Evolutionary conservation across 2,113 vertebrate genomes (phyloP).

Genomic region (Typhlomys cinereus): DNA sequence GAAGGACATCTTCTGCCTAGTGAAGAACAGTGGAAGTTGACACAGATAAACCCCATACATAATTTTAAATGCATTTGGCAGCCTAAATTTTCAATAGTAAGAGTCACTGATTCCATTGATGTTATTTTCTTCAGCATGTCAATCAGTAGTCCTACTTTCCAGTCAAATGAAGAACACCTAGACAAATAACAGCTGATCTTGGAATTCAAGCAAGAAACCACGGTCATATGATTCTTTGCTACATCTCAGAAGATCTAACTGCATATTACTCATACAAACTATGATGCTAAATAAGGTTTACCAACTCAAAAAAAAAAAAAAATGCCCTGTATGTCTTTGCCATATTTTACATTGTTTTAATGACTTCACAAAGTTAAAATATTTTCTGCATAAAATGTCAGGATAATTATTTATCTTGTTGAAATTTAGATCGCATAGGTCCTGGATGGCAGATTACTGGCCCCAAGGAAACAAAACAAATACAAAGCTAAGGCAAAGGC

Average conservation of each 20-base stretch:
- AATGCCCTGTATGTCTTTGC: neutral
- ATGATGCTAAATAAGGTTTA: conserved; percentile 18
- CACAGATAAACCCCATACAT: neutral
- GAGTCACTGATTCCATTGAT: conserved; percentile 26
- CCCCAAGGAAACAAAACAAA: conserved; percentile 80
- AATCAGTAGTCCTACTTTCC: neutral
- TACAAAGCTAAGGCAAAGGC: conserved; percentile 83
- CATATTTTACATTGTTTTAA: conserved; percentile 15
- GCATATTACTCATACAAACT: neutral
- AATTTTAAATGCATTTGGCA: neutral
- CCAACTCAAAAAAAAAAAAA: neutral
- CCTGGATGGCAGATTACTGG: neutral
- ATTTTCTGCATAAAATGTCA: conserved; percentile 7
- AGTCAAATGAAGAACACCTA: neutral
- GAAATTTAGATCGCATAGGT: conserved; percentile 37
- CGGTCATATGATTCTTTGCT: neutral
- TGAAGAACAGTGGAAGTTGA: neutral
- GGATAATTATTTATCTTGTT: conserved; percentile 76
- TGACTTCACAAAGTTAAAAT: neutral
- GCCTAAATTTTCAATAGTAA: conserved; percentile 30
- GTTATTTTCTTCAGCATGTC: neutral
- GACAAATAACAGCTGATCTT: conserved; percentile 34
- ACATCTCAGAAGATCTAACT: neutral
- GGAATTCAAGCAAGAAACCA: neutral
- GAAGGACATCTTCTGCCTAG: neutral